phyloP scores from a whole-genome alignment of 2,797 vertebrate species.

The Babyrousa celebensis region DNA sequence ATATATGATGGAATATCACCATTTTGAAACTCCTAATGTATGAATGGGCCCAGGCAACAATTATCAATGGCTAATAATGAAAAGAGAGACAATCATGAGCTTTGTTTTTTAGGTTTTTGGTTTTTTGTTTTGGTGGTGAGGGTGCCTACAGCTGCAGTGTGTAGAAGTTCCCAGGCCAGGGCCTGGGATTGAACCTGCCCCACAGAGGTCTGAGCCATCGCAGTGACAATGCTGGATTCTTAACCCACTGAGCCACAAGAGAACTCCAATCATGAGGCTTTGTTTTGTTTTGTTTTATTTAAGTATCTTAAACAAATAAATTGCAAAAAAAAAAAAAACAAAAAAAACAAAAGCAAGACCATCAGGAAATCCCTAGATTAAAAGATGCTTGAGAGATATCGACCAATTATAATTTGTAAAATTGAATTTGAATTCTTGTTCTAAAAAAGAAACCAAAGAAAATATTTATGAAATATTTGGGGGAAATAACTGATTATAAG shows the following conservation, averaged over 20 bases:
- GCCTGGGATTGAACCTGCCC: too few species aligned
- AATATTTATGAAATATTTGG: not conserved
- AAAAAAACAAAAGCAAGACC: not conserved
- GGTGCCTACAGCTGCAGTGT: too few species aligned
- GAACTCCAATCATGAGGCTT: too few species aligned
- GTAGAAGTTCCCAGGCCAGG: too few species aligned
- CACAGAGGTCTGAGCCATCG: too few species aligned
- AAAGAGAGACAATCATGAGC: not conserved
- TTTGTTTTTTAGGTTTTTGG: not conserved
- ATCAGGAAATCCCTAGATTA: not conserved
- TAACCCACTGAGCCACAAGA: too few species aligned
- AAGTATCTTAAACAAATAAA: slow-evolving; percentile 8
- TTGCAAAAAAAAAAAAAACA: not conserved
- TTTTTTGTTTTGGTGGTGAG: too few species aligned
- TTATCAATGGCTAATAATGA: not conserved
- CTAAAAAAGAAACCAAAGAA: not conserved
- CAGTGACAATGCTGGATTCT: too few species aligned
- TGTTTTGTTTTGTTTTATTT: too few species aligned
- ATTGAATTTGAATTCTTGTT: not conserved
- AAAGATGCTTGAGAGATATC: not conserved
- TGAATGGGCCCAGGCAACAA: not conserved
- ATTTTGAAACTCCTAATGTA: not conserved
- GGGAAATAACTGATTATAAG: slow-evolving; percentile 8
- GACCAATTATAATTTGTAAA: not conserved
- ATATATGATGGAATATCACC: not conserved